Percentiles rank a stretch among this genome's conserved stretches.
Evolutionary conservation across 2,888 invertebrate genomes (phyloP).

Genomic region (Deroplatys truncata): DNA sequence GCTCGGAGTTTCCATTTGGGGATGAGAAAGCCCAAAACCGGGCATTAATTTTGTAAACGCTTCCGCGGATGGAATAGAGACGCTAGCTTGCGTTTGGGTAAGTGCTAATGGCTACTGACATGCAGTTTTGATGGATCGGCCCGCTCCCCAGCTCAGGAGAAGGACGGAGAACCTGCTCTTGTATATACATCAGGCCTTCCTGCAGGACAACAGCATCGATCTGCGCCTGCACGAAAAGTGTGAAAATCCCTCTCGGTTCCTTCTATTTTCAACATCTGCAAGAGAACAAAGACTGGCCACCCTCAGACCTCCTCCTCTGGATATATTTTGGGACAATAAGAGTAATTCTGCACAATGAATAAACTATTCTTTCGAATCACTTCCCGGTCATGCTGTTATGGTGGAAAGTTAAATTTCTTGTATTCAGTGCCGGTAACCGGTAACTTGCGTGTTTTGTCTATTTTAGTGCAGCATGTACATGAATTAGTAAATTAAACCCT

Average conservation of each 20-base stretch:
- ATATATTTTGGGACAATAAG: neutral
- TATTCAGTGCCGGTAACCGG: no score
- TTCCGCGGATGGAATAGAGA: neutral
- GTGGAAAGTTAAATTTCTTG: no score
- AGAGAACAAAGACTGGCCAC: neutral
- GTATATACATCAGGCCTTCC: neutral
- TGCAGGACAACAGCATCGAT: neutral
- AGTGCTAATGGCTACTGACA: constrained; percentile 27
- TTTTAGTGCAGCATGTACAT: no score
- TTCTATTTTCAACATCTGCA: neutral
- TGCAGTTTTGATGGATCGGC: constrained; percentile 23
- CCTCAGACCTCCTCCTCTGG: neutral
- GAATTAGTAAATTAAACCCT: no score
- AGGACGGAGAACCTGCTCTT: neutral
- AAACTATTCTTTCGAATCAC: no score
- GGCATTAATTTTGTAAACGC: neutral
- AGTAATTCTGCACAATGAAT: no score
- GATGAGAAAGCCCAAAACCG: neutral
- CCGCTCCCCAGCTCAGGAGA: neutral
- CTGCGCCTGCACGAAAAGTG: neutral
- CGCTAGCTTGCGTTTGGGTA: neutral
- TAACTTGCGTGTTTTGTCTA: no score
- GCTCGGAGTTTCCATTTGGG: neutral
- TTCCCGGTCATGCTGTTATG: no score
- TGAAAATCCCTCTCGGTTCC: neutral